A percentile compares a stretch with the other conserved stretches of the same genome.
These are phyloP conservation scores for Uria aalge DNA, from an alignment of 2,113 vertebrate genomes.

Conservation along the genomic window DNA sequence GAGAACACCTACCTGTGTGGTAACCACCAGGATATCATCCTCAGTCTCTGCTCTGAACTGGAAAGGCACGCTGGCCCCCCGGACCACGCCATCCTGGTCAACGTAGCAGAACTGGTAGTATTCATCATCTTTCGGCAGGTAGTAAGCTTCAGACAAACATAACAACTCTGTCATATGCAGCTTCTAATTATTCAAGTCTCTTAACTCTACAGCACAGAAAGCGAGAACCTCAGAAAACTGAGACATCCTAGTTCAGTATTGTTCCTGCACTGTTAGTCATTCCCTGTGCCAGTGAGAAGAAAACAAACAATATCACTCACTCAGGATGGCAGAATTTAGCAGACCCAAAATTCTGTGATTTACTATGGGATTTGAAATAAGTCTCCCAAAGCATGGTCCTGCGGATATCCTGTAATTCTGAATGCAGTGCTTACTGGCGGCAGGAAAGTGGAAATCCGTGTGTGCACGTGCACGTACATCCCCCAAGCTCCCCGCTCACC, in stretches of 20 bases:
- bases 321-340: neutral
- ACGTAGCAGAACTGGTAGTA: conserved; percentile 81
- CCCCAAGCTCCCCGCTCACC: conserved; percentile 36
- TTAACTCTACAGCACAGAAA: neutral
- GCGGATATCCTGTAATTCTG: neutral
- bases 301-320: neutral
- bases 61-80: conserved; percentile 73
- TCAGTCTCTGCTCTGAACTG: conserved; percentile 67
- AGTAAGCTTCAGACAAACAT: conserved; percentile 67
- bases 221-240: neutral
- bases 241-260: neutral
- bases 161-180: neutral
- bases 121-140: conserved; percentile 75
- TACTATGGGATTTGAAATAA: neutral
- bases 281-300: neutral
- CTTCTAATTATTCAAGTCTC: neutral
- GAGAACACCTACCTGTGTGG: conserved; percentile 59
- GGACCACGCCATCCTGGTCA: conserved; percentile 67
- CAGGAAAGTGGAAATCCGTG: too few relatives aligned
- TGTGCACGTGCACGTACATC: rapidly evolving
- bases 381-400: neutral
- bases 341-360: neutral
- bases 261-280: neutral
- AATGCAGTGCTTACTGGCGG: rapidly evolving
- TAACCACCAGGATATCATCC: conserved; percentile 73